phyloP scores from a whole-genome alignment of 2,113 vertebrate genomes.

The Calyptommatus sinebrachiatus region DNA sequence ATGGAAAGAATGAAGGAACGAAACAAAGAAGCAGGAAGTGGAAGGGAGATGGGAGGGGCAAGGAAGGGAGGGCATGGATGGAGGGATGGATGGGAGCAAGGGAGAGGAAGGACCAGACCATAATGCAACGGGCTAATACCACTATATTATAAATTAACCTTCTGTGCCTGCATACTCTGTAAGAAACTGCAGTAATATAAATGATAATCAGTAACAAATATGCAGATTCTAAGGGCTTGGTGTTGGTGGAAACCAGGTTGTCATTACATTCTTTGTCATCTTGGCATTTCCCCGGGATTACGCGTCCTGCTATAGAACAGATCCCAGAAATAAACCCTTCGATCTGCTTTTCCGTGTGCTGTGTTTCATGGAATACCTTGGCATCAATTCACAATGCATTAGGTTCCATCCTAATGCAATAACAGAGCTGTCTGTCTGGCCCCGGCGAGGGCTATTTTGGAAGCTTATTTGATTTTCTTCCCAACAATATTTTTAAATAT shows the following conservation, averaged over 20 bases:
- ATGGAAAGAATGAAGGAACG: too few species aligned
- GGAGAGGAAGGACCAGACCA: too few species aligned
- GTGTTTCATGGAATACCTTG: conserved; percentile 55
- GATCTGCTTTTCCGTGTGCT: conserved; percentile 59
- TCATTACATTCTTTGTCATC: conserved; percentile 54
- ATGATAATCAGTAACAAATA: neutral
- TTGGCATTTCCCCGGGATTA: conserved; percentile 58
- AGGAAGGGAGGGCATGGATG: too few species aligned
- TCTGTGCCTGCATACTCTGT: too few species aligned
- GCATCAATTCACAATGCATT: conserved; percentile 65
- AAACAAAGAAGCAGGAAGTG: too few species aligned
- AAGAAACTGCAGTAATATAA: too few species aligned
- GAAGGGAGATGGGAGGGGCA: too few species aligned
- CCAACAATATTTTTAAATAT: conserved; percentile 55
- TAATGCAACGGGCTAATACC: too few species aligned
- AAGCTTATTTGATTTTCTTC: conserved; percentile 60
- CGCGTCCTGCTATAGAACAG: conserved; percentile 8
- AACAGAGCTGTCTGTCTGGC: conserved; percentile 54
- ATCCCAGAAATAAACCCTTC: conserved; percentile 64
- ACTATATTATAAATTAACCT: too few species aligned
- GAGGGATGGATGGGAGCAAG: too few species aligned
- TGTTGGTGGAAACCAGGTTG: conserved; percentile 33
- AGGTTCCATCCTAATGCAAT: conserved; percentile 64
- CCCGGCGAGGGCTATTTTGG: conserved; percentile 60
- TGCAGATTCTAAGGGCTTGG: conserved; percentile 40